Base-by-base conservation (phyloP, 2,113 vertebrate species). In the Microcebus tavaratra region DNA sequence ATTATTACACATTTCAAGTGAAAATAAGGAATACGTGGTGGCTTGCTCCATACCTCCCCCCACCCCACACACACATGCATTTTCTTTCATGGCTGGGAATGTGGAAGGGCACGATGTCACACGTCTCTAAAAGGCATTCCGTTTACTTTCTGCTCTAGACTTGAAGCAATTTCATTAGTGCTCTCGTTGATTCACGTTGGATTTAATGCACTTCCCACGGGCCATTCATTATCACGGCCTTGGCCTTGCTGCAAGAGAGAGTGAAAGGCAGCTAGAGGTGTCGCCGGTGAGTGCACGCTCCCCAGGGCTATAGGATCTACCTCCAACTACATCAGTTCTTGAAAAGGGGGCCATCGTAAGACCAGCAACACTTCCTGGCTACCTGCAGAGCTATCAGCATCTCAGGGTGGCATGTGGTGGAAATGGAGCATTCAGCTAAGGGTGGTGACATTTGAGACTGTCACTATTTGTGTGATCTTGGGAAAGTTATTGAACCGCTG, bases 111-210 rank as follows among this genome's bases (percentile, higher is more conserved):
- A 53, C 42, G 50, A 29, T 42, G 48, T 65, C 36, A 31, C 39
- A 29, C 0, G 0, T 42, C 76, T 96, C 91, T 57, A 80, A 21
- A 48, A 94, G 75, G 39, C 45, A 45, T 48, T 55, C 63, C 1
- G 27, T 93, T 90, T 89, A n/a, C 96, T 95, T 70, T 91, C 93
- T 79, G 84, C 93, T 95, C 94, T 95, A 84, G 95, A 88, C 57
- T 36, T 72, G 76, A 92, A 96, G 96, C 95, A 95, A 14, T 98
- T 97, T 88, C 93, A 78, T 97, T 73, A 96, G 96, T 29, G 2
- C 10, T 50, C 27, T 95, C 68, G 4, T 67, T 45, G 42, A 85
- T 88, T 94, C 83, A 5, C 70, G 1, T 8, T 73, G 91, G 48
- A 84, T 48, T 12, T 1, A 5, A 29, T 27, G 31, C 21, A 18